Percentiles rank a stretch among this genome's conserved stretches.
These are phyloP conservation scores for Malacoraja senta DNA, from an alignment of 2,797 vertebrate species.

Conservation along the genomic window DNA sequence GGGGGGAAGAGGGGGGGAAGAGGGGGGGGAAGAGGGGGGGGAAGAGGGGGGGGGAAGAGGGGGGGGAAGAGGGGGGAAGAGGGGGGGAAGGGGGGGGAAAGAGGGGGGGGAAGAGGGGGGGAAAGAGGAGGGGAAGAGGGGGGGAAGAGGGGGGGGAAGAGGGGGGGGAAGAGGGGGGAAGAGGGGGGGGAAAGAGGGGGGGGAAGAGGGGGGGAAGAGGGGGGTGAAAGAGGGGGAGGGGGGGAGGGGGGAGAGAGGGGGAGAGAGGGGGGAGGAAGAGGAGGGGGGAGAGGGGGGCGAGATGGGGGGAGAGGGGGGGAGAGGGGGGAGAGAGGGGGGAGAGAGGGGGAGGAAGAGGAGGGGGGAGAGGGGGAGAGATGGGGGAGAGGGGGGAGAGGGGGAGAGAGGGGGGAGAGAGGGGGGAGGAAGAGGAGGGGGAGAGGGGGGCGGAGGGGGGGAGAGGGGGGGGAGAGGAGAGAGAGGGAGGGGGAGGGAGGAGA, in stretches of 20 bases:
- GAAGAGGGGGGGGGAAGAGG: neutral
- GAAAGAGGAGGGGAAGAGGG: neutral
- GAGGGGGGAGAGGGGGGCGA: conserved; percentile 40
- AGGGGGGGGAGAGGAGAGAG: neutral
- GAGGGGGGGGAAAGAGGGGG: conserved; percentile 35
- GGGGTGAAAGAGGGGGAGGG: neutral
- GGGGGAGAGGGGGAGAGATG: too few relatives aligned
- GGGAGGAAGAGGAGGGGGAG: too few relatives aligned
- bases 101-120: neutral
- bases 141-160: neutral
- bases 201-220: conserved; percentile 41
- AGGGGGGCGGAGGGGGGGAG: too few relatives aligned
- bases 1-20: conserved; percentile 29
- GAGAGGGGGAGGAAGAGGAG: neutral
- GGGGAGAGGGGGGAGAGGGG: conserved; percentile 18
- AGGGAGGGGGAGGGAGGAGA: neutral
- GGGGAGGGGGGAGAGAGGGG: conserved; percentile 43
- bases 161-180: neutral
- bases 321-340: neutral
- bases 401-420: neutral
- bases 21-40: neutral
- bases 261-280: conserved; percentile 45
- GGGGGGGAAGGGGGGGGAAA: neutral
- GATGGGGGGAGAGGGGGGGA: too few relatives aligned
- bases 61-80: neutral